Base-by-base conservation (phyloP, 2,113 vertebrate species). In the Pangasianodon gigas region DNA sequence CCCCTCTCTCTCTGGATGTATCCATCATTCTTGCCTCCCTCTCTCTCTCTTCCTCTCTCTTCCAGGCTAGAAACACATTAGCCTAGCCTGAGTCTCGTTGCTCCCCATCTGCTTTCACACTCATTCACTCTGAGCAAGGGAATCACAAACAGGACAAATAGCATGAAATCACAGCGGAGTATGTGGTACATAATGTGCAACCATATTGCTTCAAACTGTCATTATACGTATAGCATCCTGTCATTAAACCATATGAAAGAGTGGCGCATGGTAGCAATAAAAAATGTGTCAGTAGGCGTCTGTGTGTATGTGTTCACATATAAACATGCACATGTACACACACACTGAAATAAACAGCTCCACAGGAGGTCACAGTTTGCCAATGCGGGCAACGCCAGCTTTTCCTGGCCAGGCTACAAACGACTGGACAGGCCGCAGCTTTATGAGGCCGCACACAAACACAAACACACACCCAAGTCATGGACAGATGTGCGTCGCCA, bases 31-130 rank as follows among this genome's bases (percentile, higher is more conserved):
- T 67, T 69, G 3, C 3, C 24, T 11, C 62, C 14, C 11, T 67
- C 29, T n/a, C 62, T 67, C 2, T 26, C 10, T 48, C 58, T 51
- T 14, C 52, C 44, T 71, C 46, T n/a, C 29, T 48, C 14, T 58
- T 1, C 4, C 54, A 46, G 32, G 37, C 69, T 75, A 69, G 52
- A 77, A 87, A 87, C 13, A 11, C 69, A 75, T 87, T 87, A 87
- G 19, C 86, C 11, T 75, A 3, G n/a, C 52, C 69, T 29, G 24
- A 69, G 62, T 87, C 71, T 62, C 26, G 1, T 19, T 18, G 13
- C 29, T 21, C 54, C 74, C 90, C 89, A 83, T 82, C 87, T 91
- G 89, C 89, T 90, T 90, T 92, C 82, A 93, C 89, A 75, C 81
- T 92, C 81, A 88, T 56, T 92, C 10, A 44, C 41, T 62, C 86